Evolutionary conservation across 2,113 vertebrate species (phyloP).

Genomic region (Pheucticus melanocephalus): DNA sequence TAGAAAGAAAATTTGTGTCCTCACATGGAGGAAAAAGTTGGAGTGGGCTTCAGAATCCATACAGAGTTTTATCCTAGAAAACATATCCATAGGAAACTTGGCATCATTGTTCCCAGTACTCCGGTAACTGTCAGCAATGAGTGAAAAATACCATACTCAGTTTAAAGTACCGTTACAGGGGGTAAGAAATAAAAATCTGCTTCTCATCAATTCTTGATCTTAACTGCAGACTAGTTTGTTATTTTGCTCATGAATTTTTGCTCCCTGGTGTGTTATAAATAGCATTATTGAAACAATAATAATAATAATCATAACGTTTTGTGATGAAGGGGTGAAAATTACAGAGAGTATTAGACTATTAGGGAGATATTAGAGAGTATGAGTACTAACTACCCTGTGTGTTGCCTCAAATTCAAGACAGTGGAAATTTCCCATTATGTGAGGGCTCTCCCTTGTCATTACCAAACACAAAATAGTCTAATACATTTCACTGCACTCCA

Average conservation of each 20-base stretch:
- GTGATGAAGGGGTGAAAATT: slow-evolving; percentile 27
- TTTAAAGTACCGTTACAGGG: slow-evolving; percentile 35
- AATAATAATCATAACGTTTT: slow-evolving; percentile 47
- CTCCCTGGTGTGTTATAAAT: slow-evolving; percentile 46
- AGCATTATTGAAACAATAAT: slow-evolving; percentile 49
- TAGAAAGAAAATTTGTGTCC: not conserved
- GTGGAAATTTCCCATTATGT: slow-evolving; percentile 43
- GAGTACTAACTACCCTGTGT: slow-evolving; percentile 8
- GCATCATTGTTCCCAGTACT: slow-evolving; percentile 21
- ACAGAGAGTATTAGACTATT: slow-evolving; percentile 5
- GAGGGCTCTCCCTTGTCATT: slow-evolving; percentile 28
- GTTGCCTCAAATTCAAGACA: slow-evolving; percentile 33
- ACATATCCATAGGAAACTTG: slow-evolving; percentile 6
- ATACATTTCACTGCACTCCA: slow-evolving; percentile 10
- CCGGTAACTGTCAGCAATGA: slow-evolving; percentile 1
- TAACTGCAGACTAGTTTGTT: slow-evolving; percentile 37
- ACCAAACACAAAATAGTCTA: not conserved
- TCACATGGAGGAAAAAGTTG: not conserved
- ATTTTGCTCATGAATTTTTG: slow-evolving; percentile 19
- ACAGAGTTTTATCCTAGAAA: slow-evolving; percentile 37
- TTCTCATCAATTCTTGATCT: slow-evolving; percentile 52
- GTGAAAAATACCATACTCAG: slow-evolving; percentile 25
- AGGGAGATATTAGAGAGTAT: not conserved
- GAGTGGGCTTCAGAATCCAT: not conserved
- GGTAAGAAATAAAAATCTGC: slow-evolving; percentile 53